phyloP scores from a whole-genome alignment of 2,113 vertebrate species.

The Gopherus evgoodei region DNA sequence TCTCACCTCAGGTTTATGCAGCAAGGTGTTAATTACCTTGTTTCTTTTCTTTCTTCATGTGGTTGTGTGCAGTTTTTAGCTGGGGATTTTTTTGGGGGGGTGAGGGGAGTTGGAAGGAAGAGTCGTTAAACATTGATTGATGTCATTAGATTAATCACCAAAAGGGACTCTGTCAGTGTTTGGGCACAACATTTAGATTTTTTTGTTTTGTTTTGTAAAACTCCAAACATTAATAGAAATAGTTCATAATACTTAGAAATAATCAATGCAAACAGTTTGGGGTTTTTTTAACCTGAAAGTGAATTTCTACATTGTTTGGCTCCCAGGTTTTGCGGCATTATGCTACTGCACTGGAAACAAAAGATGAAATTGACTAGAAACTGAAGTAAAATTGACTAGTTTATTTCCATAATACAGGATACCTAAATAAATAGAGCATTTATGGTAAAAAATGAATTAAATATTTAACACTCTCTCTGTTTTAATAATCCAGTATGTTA shows the following conservation, averaged over 20 bases:
- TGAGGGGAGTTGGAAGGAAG: not conserved
- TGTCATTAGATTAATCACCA: not conserved
- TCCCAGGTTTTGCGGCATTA: not conserved
- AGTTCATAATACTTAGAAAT: not conserved
- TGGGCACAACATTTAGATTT: not conserved
- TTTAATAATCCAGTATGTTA: not conserved
- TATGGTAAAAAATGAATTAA: not conserved
- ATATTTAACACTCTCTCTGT: not conserved
- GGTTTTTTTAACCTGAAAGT: not conserved
- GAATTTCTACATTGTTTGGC: not conserved
- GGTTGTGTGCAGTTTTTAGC: not conserved
- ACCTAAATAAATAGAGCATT: not conserved
- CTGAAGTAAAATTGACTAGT: not conserved
- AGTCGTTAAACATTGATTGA: not conserved
- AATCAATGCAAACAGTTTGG: not conserved
- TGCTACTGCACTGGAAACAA: not conserved
- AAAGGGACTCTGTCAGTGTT: not conserved
- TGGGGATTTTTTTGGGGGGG: not conserved
- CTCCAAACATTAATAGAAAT: not conserved
- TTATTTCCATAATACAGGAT: not conserved
- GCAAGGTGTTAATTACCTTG: not conserved
- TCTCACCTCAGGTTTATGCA: not conserved
- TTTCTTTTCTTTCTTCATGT: not conserved
- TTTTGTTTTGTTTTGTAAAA: not conserved
- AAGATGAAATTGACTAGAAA: not conserved